Evolutionary conservation across 92 coral and sea anemone species (phyloP).

Genomic region (Umimayanthus chanpuru): DNA sequence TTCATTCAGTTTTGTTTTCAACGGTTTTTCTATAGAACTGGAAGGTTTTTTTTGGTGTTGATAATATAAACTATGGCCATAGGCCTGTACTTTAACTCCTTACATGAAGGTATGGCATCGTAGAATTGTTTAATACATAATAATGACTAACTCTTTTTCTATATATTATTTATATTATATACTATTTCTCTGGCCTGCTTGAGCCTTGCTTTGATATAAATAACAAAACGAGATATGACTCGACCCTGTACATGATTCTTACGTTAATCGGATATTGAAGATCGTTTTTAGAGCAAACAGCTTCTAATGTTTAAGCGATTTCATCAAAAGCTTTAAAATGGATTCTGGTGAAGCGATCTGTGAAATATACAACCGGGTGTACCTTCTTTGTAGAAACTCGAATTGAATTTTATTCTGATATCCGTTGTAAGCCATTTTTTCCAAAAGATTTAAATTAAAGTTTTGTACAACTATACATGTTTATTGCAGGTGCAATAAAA

Average conservation of each 20-base stretch:
- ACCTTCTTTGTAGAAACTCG: constrained; percentile 11
- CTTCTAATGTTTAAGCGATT: background rate
- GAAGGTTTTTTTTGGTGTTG: background rate
- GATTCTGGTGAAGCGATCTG: background rate
- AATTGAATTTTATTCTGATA: constrained; percentile 16
- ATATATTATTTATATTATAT: constrained; percentile 41
- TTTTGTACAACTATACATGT: constrained; percentile 36
- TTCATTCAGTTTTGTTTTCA: background rate
- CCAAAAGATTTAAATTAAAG: constrained; percentile 23
- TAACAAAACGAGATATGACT: constrained; percentile 30
- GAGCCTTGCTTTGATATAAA: constrained; percentile 43
- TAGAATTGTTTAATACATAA: constrained; percentile 40
- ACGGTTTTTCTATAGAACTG: background rate
- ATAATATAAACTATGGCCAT: constrained; percentile 61
- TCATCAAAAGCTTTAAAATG: background rate
- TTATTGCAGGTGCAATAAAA: constrained; percentile 32
- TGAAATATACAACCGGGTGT: constrained; percentile 40
- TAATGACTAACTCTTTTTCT: constrained; percentile 38
- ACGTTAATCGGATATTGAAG: constrained; percentile 18
- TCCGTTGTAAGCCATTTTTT: constrained; percentile 2
- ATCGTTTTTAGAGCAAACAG: constrained; percentile 2
- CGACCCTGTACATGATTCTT: constrained; percentile 9
- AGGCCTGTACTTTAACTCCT: constrained; percentile 88
- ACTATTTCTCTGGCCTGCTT: constrained; percentile 24
- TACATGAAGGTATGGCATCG: constrained; percentile 82